phyloP scores from a whole-genome alignment of 92 coral and sea anemone species.

The Porites evermanni region DNA sequence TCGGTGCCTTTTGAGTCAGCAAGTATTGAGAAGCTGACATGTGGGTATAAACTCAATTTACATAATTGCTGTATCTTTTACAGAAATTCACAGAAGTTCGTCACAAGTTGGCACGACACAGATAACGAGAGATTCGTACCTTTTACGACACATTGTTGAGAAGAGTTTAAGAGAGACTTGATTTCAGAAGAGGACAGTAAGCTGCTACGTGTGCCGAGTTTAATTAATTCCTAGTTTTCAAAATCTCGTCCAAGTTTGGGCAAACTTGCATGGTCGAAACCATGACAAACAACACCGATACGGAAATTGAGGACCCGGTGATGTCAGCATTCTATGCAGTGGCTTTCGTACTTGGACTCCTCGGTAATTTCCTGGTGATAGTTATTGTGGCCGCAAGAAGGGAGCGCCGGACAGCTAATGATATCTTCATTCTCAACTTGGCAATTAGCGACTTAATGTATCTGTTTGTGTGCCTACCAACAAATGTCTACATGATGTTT shows the following conservation, averaged over 20 bases:
- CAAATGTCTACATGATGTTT: conserved; percentile 74
- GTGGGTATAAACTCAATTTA: conserved; percentile 10
- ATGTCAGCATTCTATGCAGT: conserved; percentile 83
- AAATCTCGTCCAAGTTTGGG: neutral
- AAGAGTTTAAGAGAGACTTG: neutral
- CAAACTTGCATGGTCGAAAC: neutral
- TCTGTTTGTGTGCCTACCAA: conserved; percentile 87
- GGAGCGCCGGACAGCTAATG: conserved; percentile 89
- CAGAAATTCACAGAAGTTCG: conserved; percentile 1
- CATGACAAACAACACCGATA: conserved; percentile 31
- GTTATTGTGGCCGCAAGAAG: conserved; percentile 88
- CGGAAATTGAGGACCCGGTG: conserved; percentile 63
- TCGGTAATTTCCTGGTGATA: conserved; percentile 84
- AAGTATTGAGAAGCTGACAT: neutral
- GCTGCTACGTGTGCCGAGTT: neutral
- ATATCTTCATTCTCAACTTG: conserved; percentile 89
- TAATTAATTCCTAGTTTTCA: neutral
- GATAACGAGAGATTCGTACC: neutral
- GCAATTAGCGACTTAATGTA: conserved; percentile 90
- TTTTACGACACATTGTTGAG: neutral
- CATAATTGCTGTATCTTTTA: conserved; percentile 12
- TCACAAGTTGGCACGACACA: neutral
- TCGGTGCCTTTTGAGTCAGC: neutral
- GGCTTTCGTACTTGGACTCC: conserved; percentile 80
- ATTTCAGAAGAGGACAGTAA: neutral